phyloP scores from a whole-genome alignment of 2,797 vertebrate species.

The Amphiprion clarkii region DNA sequence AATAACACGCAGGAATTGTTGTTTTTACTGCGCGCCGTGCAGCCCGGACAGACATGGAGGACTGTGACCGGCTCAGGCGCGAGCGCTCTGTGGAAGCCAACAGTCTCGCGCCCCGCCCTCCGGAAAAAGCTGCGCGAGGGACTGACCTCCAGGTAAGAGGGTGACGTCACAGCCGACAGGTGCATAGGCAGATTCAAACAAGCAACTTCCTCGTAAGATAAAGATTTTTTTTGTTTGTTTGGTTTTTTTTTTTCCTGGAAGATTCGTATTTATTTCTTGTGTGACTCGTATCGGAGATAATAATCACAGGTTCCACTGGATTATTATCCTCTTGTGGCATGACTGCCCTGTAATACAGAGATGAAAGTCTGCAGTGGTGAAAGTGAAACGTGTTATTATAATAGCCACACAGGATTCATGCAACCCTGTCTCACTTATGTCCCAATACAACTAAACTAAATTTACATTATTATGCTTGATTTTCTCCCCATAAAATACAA shows the following conservation, averaged over 20 bases:
- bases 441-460: no score
- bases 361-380: neutral
- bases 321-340: neutral
- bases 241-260: neutral
- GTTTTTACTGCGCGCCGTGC: neutral
- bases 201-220: no score
- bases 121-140: neutral
- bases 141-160: slow-evolving; percentile 53
- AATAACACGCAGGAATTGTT: neutral
- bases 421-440: no score
- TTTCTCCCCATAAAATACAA: no score
- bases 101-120: slow-evolving; percentile 58
- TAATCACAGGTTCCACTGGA: neutral
- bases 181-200: slow-evolving; percentile 4
- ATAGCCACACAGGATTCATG: neutral
- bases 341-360: slow-evolving; percentile 6
- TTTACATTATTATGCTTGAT: no score
- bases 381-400: slow-evolving; percentile 14
- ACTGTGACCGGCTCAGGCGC: slow-evolving; percentile 15
- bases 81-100: neutral
- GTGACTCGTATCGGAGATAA: neutral
- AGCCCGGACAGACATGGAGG: slow-evolving; percentile 19
- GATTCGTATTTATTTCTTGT: neutral
- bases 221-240: neutral
- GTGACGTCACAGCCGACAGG: slow-evolving; percentile 56